phyloP scores from a whole-genome alignment of 2,113 vertebrate genomes.

The Elaphurus davidianus region DNA sequence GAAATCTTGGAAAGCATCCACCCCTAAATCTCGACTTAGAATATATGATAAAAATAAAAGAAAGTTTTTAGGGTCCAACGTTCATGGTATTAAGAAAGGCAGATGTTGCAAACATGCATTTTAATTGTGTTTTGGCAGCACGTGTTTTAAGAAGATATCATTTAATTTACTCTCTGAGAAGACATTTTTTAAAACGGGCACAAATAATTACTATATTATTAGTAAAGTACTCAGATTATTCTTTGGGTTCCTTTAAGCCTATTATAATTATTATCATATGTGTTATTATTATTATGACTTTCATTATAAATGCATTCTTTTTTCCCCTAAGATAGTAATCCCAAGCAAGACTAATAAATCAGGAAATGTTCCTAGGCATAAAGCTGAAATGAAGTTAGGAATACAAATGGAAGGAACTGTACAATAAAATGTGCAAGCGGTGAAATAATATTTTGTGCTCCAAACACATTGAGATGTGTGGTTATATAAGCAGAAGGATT shows the following conservation, averaged over 20 bases:
- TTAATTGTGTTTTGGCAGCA: background rate
- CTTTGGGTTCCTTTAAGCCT: constrained; percentile 29
- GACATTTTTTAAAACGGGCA: background rate
- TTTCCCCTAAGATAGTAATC: constrained; percentile 27
- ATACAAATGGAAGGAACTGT: constrained; percentile 50
- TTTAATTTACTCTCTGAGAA: background rate
- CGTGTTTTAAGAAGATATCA: background rate
- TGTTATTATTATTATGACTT: background rate
- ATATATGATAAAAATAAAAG: background rate
- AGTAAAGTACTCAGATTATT: constrained; percentile 39
- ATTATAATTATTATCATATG: background rate
- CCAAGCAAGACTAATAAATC: constrained; percentile 48
- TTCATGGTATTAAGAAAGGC: background rate
- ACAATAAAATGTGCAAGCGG: constrained; percentile 38
- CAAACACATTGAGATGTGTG: background rate
- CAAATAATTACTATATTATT: background rate
- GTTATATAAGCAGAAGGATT: constrained; percentile 52
- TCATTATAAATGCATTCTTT: constrained; percentile 19
- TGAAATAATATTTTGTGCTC: constrained; percentile 24
- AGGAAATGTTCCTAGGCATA: constrained; percentile 44
- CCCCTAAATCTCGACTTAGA: background rate
- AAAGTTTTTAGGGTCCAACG: background rate
- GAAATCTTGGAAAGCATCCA: background rate
- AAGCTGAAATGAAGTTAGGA: constrained; percentile 48
- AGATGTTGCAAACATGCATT: background rate